Percentiles rank a stretch among this genome's conserved stretches.
phyloP scores from a whole-genome alignment of 2,113 vertebrate species.

The Merops nubicus region DNA sequence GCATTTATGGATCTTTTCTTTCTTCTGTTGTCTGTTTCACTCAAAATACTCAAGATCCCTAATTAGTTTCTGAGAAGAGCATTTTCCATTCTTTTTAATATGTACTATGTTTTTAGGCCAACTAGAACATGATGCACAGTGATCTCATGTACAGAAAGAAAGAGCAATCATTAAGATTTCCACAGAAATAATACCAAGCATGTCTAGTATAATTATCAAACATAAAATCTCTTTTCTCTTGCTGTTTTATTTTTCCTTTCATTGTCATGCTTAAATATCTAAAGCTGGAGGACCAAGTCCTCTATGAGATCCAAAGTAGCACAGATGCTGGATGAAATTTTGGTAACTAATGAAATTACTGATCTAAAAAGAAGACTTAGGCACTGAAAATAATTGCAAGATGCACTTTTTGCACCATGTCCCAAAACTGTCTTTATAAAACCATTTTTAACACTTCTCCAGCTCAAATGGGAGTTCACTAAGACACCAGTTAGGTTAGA shows the following conservation, averaged over 20 bases:
- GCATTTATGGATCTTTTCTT: background rate
- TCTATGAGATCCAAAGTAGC: background rate
- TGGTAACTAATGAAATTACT: background rate
- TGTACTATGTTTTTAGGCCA: background rate
- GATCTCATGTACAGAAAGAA: background rate
- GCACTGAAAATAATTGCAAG: background rate
- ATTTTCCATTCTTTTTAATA: background rate
- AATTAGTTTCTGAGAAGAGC: background rate
- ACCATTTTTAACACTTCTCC: background rate
- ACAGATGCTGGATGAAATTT: background rate
- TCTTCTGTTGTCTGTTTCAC: background rate
- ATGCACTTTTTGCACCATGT: background rate
- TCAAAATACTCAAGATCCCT: background rate
- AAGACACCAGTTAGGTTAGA: background rate
- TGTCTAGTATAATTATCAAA: background rate
- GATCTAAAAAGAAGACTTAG: background rate
- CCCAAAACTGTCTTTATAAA: background rate
- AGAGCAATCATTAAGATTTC: background rate
- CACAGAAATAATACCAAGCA: background rate
- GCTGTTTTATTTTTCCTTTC: background rate
- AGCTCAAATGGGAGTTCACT: background rate
- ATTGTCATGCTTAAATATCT: background rate
- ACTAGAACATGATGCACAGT: background rate
- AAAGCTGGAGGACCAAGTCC: background rate
- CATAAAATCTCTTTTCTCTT: background rate